Conservation (phyloP, 2,797 vertebrate genomes). For the Malacoctenus gilli region DNA sequence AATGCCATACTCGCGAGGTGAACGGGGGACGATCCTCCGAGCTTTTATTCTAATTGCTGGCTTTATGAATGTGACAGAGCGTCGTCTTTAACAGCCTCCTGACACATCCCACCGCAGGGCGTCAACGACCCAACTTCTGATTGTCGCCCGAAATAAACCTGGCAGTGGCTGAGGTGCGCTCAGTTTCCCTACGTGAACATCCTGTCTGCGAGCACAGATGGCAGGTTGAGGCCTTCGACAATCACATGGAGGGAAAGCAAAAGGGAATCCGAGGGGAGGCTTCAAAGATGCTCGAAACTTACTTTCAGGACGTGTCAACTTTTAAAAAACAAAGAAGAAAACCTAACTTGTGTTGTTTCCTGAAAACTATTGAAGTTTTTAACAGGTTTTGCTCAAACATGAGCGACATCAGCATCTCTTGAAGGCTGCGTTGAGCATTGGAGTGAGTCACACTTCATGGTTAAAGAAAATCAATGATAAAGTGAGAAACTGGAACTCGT, state of each 20-base stretch:
- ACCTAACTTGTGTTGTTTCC: no score
- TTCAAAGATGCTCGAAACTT: no score
- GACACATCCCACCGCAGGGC: constrained; percentile 59
- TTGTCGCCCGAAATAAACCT: constrained; percentile 63
- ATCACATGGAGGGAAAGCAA: constrained; percentile 3
- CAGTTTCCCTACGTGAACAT: constrained; percentile 28
- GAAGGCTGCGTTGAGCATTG: no score
- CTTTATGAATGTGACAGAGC: constrained; percentile 58
- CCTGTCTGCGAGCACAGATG: constrained; percentile 20
- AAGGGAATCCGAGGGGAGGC: background rate
- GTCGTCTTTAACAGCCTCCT: constrained; percentile 51
- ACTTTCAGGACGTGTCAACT: no score
- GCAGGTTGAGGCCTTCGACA: background rate
- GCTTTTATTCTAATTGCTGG: constrained; percentile 79
- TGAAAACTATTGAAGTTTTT: no score
- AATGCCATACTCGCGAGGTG: constrained; percentile 67
- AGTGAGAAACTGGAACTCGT: no score
- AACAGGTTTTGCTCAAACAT: no score
- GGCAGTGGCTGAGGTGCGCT: constrained; percentile 29
- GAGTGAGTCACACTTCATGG: no score
- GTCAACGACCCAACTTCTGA: constrained; percentile 63
- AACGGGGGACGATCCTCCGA: constrained; percentile 53
- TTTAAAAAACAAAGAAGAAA: no score
- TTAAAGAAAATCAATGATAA: no score
- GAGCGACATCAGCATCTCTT: no score